Percentiles rank a stretch among this genome's conserved stretches.
phyloP scores from a whole-genome alignment of 2,113 vertebrate genomes.

The Eulemur macaco region DNA sequence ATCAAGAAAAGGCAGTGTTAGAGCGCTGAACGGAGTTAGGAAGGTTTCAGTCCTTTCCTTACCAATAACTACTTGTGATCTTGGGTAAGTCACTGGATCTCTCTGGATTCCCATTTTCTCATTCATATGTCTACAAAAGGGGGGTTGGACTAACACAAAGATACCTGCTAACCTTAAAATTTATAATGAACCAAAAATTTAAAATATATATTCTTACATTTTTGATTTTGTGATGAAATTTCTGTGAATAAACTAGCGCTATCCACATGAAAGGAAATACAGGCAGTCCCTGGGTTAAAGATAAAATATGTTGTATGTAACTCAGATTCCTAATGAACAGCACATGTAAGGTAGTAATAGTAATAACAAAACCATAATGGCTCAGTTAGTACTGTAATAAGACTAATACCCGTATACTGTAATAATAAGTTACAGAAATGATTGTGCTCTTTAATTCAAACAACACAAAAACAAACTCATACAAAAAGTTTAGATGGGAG shows the following conservation, averaged over 20 bases:
- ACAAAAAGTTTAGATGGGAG: too few species aligned
- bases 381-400: too few species aligned
- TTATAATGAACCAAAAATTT: not conserved
- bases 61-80: not conserved
- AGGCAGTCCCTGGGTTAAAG: too few species aligned
- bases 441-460: too few species aligned
- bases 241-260: not conserved
- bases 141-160: not conserved
- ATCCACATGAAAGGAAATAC: not conserved
- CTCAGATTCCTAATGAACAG: too few species aligned
- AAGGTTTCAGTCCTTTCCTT: not conserved
- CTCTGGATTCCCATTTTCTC: not conserved
- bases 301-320: too few species aligned
- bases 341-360: too few species aligned
- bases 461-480: too few species aligned
- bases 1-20: not conserved
- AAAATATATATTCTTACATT: not conserved
- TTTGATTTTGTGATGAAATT: slow-evolving; percentile 32
- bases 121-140: not conserved
- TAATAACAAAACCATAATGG: too few species aligned
- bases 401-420: too few species aligned
- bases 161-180: not conserved
- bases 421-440: too few species aligned
- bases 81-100: not conserved
- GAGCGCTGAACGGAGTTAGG: not conserved